A percentile compares a stretch with the other conserved stretches of the same genome.
Conservation (phyloP, 2,797 vertebrate genomes). For the Euthynnus affinis region DNA sequence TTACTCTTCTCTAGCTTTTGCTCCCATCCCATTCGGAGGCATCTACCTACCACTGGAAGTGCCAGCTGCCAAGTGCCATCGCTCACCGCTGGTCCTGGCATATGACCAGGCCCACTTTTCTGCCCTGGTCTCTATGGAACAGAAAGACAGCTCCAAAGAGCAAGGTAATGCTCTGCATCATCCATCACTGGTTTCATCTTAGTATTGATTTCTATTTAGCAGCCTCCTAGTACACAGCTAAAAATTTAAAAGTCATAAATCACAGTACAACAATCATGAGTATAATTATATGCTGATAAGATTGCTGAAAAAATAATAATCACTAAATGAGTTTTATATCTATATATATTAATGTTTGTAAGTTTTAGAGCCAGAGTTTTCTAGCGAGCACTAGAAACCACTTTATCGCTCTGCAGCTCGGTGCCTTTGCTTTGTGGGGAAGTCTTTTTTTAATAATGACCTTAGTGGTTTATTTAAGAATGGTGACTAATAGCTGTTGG, state of each 20-base stretch:
- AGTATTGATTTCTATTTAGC: not conserved
- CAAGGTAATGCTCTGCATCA: constrained; percentile 87
- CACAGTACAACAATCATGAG: not conserved
- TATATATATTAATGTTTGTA: not conserved
- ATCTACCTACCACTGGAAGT: constrained; percentile 97
- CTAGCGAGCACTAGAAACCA: too few relatives aligned
- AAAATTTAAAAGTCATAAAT: constrained; percentile 32
- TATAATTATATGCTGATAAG: not conserved
- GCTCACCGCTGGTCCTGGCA: constrained; percentile 94
- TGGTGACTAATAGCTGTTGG: constrained; percentile 21
- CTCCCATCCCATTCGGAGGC: constrained; percentile 97
- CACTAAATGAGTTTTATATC: not conserved
- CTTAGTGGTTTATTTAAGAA: constrained; percentile 27
- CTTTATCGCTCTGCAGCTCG: not conserved
- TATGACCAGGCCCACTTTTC: constrained; percentile 99
- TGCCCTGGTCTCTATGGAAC: constrained; percentile 98
- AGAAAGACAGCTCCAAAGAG: constrained; percentile 92
- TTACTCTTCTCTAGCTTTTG: constrained; percentile 88
- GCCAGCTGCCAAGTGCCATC: constrained; percentile 93
- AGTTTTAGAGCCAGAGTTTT: not conserved
- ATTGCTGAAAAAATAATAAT: not conserved
- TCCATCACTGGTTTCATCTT: not conserved
- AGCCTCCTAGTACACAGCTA: not conserved
- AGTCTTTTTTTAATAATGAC: constrained; percentile 21
- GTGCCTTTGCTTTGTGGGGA: not conserved